These are phyloP conservation scores for Xenentodon cancila DNA, from an alignment of 2,797 vertebrate genomes.

Conservation along the genomic window DNA sequence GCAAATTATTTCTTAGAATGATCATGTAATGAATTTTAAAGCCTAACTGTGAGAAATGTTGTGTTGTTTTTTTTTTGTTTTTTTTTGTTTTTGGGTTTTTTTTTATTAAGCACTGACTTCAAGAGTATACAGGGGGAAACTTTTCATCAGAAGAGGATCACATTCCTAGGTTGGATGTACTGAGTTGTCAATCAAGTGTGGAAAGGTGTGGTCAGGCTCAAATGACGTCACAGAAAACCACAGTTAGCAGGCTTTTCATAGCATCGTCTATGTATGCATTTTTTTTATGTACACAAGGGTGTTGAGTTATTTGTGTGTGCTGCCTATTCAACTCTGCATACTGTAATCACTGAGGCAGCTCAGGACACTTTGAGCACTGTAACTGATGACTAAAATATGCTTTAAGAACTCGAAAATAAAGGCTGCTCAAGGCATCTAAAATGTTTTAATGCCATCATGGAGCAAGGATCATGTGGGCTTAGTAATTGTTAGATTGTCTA, in stretches of 20 bases:
- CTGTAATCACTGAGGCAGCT: background rate
- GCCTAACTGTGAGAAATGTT: too few species aligned
- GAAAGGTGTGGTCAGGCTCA: conserved; percentile 46
- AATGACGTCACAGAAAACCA: conserved; percentile 35
- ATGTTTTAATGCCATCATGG: conserved; percentile 1
- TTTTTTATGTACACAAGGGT: conserved; percentile 12
- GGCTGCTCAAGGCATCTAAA: background rate
- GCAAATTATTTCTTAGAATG: too few species aligned
- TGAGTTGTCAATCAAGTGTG: background rate
- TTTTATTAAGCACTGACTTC: too few species aligned
- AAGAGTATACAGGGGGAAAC: too few species aligned
- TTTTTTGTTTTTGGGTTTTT: too few species aligned
- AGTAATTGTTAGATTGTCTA: too few species aligned
- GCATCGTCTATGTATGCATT: conserved; percentile 18
- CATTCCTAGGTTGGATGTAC: background rate
- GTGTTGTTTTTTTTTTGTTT: too few species aligned
- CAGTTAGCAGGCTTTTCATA: conserved; percentile 2
- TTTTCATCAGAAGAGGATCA: too few species aligned
- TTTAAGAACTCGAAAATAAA: background rate
- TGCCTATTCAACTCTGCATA: conserved; percentile 13
- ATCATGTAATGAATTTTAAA: too few species aligned
- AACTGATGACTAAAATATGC: background rate
- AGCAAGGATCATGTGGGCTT: too few species aligned
- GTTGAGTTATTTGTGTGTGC: background rate
- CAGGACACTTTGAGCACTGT: background rate